Evolutionary conservation across 2,888 invertebrate genomes (phyloP), one percentile per base, ranked within the genome.

Genomic region (Plutella xylostella): DNA sequence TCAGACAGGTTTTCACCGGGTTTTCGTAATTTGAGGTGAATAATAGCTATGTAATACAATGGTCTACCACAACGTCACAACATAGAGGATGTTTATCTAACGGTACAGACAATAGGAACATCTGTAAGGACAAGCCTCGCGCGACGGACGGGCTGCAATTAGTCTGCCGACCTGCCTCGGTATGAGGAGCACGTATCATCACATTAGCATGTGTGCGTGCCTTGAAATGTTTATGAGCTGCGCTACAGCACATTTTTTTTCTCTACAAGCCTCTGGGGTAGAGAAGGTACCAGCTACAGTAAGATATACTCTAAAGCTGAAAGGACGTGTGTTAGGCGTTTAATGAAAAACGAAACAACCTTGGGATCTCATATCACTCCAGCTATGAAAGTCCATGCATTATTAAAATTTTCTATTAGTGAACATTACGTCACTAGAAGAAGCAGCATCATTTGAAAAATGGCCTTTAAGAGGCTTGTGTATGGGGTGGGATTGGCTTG

Each of bases 201-300:
- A 3, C 51, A 73, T 75, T 74, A 68, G 59, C 72, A 74, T 75
- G 63, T 52, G 56, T 47, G 61, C 74, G 70, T 74, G 75, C 68
- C 62, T 51, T 55, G 68, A 65, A 66, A 66, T 55, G 22, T 58
- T n/a, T 28, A 42, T 21, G 42, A 11, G 38, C 37, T 15, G 25
- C 34, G 17, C 34, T 34, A 41, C 41, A n/a, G 41, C 21, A n/a
- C n/a, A n/a, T n/a, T n/a, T n/a, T 41, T n/a, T 20, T 20, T 17
- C 39, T 39, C 25, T n/a, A 14, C 20, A 19, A 12, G 14, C 11
- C n/a, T 19, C 12, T 4, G 33, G n/a, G 19, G 14, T 19, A 37
- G 15, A 37, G 14, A 37, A 34, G 34, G 14, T 15, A 3, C 34
- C 9, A 15, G 34, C 9, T 34, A 15, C 34, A 14, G 15, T 17